A percentile compares a stretch with the other conserved stretches of the same genome.
Conservation (phyloP, 53 echinoderm and acorn worm genomes). For the Antedon mediterranea region DNA sequence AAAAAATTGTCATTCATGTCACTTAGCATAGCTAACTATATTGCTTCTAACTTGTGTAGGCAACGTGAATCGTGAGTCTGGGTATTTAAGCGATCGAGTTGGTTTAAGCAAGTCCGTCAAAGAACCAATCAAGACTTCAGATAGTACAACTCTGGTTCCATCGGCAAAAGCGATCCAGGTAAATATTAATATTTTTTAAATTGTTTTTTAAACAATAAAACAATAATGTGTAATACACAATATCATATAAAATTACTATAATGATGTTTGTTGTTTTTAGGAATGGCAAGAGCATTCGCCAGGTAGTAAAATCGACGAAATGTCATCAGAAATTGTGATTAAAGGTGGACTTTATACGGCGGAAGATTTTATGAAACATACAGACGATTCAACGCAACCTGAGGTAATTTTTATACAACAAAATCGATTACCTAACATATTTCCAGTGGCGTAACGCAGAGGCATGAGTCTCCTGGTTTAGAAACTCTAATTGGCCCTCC, state of each 20-base stretch:
- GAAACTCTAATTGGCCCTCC: too few relatives aligned
- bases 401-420: too few relatives aligned
- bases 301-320: not conserved
- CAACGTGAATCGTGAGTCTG: not conserved
- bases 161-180: not conserved
- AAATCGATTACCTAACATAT: too few relatives aligned
- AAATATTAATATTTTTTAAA: not conserved
- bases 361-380: not conserved
- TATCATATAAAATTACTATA: too few relatives aligned
- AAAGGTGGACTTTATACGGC: not conserved
- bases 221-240: too few relatives aligned
- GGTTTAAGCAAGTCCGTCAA: not conserved
- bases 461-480: too few relatives aligned
- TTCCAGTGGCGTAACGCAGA: too few relatives aligned
- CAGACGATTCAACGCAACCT: too few relatives aligned
- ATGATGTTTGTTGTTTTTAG: not conserved
- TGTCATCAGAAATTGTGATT: not conserved
- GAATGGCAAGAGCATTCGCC: not conserved
- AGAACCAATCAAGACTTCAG: not conserved
- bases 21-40: too few relatives aligned
- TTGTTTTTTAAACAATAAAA: too few relatives aligned
- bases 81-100: not conserved
- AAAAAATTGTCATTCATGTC: too few relatives aligned
- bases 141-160: not conserved
- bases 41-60: too few relatives aligned